Percentiles rank a stretch among this genome's conserved stretches.
These are phyloP conservation scores for Drosophila novamexicana DNA, from an alignment of 1,140 invertebrate species.

Conservation along the genomic window DNA sequence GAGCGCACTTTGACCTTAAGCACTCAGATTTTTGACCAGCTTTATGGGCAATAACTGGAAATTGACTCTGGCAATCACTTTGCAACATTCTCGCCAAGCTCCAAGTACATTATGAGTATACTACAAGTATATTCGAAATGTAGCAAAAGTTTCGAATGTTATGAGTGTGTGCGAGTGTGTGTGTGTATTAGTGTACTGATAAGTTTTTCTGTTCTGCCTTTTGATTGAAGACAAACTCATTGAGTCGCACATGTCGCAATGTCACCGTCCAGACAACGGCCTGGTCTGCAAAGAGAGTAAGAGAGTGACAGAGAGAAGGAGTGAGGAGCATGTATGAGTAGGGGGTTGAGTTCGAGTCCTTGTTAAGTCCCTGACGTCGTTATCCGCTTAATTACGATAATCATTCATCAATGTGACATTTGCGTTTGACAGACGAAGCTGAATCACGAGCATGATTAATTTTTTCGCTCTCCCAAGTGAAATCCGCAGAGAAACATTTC, in stretches of 20 bases:
- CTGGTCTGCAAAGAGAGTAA: neutral
- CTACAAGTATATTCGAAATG: neutral
- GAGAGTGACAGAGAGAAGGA: too few relatives aligned
- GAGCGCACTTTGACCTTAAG: conserved; percentile 41
- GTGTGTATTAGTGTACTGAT: neutral
- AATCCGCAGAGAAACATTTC: neutral
- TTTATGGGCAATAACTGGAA: conserved; percentile 33
- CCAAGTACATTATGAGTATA: neutral
- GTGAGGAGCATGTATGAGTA: neutral
- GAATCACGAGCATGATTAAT: conserved; percentile 77
- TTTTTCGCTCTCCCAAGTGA: conserved; percentile 21
- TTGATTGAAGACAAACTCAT: conserved; percentile 56
- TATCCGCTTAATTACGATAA: conserved; percentile 78
- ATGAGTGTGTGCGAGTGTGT: neutral
- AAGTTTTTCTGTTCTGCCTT: conserved; percentile 28
- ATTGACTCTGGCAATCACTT: conserved; percentile 33
- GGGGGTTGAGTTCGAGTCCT: conserved; percentile 15
- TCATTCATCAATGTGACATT: conserved; percentile 82
- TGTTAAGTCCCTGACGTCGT: conserved; percentile 54
- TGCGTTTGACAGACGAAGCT: conserved; percentile 74
- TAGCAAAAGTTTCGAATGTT: conserved; percentile 4
- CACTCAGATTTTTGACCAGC: conserved; percentile 40
- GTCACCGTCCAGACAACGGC: conserved; percentile 45
- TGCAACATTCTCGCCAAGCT: neutral
- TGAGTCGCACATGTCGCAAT: conserved; percentile 63